phyloP scores from a whole-genome alignment of 2,797 vertebrate genomes.

The Gastrophryne carolinensis region DNA sequence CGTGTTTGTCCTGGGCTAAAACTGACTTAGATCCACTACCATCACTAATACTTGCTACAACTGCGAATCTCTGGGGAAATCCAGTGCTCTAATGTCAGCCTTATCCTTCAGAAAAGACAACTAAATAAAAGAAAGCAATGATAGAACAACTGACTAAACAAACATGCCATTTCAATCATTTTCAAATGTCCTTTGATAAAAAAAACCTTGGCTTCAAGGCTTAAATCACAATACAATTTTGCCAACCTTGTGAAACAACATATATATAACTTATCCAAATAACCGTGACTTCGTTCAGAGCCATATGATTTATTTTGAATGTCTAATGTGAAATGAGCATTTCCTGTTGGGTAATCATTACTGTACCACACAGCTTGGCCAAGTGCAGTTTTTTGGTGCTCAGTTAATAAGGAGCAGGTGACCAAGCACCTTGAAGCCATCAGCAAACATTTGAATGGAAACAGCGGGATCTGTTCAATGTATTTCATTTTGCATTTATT shows the following conservation, averaged over 20 bases:
- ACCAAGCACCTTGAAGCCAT: conserved; percentile 21
- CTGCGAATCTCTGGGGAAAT: no score
- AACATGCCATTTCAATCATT: no score
- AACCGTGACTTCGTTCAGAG: neutral
- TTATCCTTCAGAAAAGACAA: neutral
- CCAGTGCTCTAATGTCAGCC: no score
- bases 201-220: neutral
- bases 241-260: neutral
- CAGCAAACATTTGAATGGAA: neutral
- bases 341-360: neutral
- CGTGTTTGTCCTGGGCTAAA: no score
- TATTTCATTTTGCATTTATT: conserved; percentile 34
- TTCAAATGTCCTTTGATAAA: neutral
- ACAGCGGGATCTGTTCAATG: conserved; percentile 20
- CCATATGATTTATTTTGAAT: neutral
- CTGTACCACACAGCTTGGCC: conserved; percentile 14
- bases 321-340: neutral
- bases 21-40: no score
- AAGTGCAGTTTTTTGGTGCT: neutral
- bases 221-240: no score
- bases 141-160: neutral
- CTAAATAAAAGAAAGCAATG: neutral
- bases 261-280: neutral
- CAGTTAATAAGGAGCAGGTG: conserved; percentile 25
- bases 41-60: no score